These are phyloP conservation scores for Betta splendens DNA, from an alignment of 2,797 vertebrate genomes.

Conservation along the genomic window DNA sequence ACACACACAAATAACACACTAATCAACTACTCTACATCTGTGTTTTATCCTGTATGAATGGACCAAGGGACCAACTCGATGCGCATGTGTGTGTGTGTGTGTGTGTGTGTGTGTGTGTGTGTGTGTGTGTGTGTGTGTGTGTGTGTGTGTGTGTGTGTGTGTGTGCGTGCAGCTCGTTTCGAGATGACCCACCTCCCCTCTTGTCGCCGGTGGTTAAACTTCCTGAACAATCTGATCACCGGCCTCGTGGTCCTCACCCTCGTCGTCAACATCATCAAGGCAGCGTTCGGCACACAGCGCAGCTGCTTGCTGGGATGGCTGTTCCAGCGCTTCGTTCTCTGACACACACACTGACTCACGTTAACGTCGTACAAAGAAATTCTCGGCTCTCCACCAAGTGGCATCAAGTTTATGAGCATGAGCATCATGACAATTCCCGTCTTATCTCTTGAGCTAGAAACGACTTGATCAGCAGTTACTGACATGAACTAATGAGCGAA, in stretches of 20 bases:
- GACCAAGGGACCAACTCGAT: conserved; percentile 47
- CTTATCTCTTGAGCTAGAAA: no score
- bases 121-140: conserved; percentile 4
- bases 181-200: conserved; percentile 65
- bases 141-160: conserved; percentile 24
- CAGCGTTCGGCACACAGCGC: conserved; percentile 74
- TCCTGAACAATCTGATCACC: conserved; percentile 74
- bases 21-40: conserved; percentile 36
- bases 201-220: conserved; percentile 67
- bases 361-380: neutral
- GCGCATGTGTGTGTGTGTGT: conserved; percentile 52
- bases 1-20: conserved; percentile 62
- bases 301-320: conserved; percentile 75
- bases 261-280: conserved; percentile 71
- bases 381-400: neutral
- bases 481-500: no score
- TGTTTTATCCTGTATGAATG: conserved; percentile 41
- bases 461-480: no score
- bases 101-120: conserved; percentile 18
- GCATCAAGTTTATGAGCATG: no score
- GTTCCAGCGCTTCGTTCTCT: conserved; percentile 68
- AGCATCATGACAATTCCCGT: no score
- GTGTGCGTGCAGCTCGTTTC: conserved; percentile 55
- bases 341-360: conserved; percentile 6
- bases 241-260: conserved; percentile 71